Evolutionary conservation across 2,888 invertebrate species (phyloP).

Genomic region (Cephus pulcher): DNA sequence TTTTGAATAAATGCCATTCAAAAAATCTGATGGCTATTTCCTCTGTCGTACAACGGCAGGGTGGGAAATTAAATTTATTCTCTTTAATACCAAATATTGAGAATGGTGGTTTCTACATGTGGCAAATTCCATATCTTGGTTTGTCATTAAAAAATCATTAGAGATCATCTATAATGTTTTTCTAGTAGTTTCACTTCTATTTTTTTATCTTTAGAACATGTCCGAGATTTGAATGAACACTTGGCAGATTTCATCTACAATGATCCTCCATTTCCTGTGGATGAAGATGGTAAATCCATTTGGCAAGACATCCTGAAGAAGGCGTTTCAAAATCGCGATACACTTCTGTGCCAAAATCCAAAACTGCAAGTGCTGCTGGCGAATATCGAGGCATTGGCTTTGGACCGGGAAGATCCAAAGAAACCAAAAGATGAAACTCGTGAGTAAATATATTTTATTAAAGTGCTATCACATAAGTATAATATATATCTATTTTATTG

Average conservation of each 20-base stretch:
- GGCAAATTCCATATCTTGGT: conserved; percentile 27
- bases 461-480: too few relatives aligned
- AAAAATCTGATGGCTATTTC: conserved; percentile 31
- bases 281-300: conserved; percentile 24
- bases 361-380: conserved; percentile 33
- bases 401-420: conserved; percentile 28
- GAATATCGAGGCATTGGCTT: conserved; percentile 38
- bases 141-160: not conserved
- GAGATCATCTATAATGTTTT: not conserved
- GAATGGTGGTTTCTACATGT: conserved; percentile 30
- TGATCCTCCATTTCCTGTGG: conserved; percentile 17
- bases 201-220: conserved; percentile 29
- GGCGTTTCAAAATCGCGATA: not conserved
- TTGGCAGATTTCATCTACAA: conserved; percentile 22
- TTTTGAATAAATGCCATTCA: conserved; percentile 24
- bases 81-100: conserved; percentile 24
- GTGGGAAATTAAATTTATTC: conserved; percentile 19
- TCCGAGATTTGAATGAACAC: conserved; percentile 24
- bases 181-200: not conserved
- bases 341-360: conserved; percentile 31
- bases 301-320: conserved; percentile 30
- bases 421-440: conserved; percentile 31
- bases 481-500: too few relatives aligned
- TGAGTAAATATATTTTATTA: conserved; percentile 19
- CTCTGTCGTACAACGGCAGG: conserved; percentile 13